Evolutionary conservation across 1,140 invertebrate species (phyloP).

Genomic region (Lethrus apterus): DNA sequence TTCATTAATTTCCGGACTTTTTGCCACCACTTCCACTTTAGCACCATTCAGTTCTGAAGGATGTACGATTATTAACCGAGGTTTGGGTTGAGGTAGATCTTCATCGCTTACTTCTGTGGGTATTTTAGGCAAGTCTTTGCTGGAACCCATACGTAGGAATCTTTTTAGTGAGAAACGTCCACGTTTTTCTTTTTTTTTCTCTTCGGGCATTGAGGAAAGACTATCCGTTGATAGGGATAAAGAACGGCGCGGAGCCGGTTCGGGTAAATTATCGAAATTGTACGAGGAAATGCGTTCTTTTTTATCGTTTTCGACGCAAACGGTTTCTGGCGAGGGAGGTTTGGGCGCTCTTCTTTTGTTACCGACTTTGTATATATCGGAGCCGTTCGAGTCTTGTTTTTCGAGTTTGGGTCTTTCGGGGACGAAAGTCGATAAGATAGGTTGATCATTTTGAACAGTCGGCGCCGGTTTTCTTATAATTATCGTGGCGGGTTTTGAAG

Average conservation of each 20-base stretch:
- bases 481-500: slow-evolving; percentile 48
- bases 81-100: slow-evolving; percentile 45
- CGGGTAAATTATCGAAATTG: slow-evolving; percentile 24
- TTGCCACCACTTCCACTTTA: slow-evolving; percentile 61
- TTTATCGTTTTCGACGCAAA: slow-evolving; percentile 34
- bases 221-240: slow-evolving; percentile 68
- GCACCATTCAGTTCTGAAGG: slow-evolving; percentile 76
- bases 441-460: not conserved
- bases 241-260: slow-evolving; percentile 56
- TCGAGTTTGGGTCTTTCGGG: slow-evolving; percentile 35
- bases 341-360: slow-evolving; percentile 54
- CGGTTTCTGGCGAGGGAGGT: slow-evolving; percentile 52
- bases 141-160: slow-evolving; percentile 66
- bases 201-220: slow-evolving; percentile 40
- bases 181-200: slow-evolving; percentile 58
- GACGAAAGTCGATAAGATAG: slow-evolving; percentile 27
- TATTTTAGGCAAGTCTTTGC: slow-evolving; percentile 55
- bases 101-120: slow-evolving; percentile 24
- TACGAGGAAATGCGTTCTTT: not conserved
- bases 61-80: slow-evolving; percentile 77
- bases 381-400: slow-evolving; percentile 49
- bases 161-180: slow-evolving; percentile 74
- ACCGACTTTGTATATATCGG: slow-evolving; percentile 35
- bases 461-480: slow-evolving; percentile 27
- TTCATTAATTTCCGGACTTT: slow-evolving; percentile 17